Percentiles rank a stretch among this genome's conserved stretches.
Conservation (phyloP, 2,113 vertebrate species). For the Corapipo altera region DNA sequence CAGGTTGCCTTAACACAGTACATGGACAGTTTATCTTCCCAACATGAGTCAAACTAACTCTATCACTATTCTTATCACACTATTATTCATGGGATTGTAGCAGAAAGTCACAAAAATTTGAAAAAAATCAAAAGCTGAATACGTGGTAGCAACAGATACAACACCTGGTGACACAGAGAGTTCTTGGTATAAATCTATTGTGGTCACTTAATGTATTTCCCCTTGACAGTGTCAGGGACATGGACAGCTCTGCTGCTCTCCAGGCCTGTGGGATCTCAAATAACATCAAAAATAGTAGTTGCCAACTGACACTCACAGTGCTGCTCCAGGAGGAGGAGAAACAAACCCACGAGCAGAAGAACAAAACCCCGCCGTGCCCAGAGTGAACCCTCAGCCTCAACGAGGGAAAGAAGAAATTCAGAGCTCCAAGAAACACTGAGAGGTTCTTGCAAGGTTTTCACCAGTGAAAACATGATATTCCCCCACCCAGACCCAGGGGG, state of each 20-base stretch:
- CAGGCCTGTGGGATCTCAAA: not conserved
- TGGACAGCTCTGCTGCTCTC: not conserved
- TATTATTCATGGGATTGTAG: not conserved
- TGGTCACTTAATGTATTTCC: not conserved
- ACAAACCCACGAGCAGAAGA: not conserved
- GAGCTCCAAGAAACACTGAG: not conserved
- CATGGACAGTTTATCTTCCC: not conserved
- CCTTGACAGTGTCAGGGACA: not conserved
- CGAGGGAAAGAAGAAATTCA: not conserved
- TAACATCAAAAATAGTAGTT: not conserved
- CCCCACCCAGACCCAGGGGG: not conserved
- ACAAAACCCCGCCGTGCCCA: not conserved
- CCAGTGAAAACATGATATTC: accelerated
- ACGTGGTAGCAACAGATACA: not conserved
- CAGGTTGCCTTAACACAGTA: not conserved
- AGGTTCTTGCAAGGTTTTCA: not conserved
- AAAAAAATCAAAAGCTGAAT: not conserved
- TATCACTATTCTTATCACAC: not conserved
- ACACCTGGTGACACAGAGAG: not conserved
- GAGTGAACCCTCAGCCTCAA: accelerated
- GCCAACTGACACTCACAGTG: not conserved
- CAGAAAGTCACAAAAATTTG: not conserved
- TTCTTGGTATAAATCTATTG: not conserved
- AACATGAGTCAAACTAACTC: not conserved
- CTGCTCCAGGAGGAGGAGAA: not conserved